Evolutionary conservation across 2,888 invertebrate genomes (phyloP).

Genomic region (Parochlus steinenii): DNA sequence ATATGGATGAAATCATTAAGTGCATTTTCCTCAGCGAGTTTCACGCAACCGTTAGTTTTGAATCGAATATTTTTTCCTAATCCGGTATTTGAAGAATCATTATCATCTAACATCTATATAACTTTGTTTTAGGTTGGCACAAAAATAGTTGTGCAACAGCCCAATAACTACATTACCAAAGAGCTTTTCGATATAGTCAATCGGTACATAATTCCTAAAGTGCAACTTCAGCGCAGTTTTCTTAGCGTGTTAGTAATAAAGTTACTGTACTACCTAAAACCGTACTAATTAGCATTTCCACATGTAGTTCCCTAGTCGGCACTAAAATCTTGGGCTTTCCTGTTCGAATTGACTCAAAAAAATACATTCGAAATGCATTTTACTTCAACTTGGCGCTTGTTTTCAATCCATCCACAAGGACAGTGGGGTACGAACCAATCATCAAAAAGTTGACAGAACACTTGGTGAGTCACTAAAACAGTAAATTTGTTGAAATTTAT

Average conservation of each 20-base stretch:
- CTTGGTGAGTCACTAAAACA: conserved; percentile 35
- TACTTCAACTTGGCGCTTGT: conserved; percentile 76
- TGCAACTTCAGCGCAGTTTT: conserved; percentile 57
- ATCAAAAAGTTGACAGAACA: conserved; percentile 70
- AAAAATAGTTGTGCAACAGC: conserved; percentile 65
- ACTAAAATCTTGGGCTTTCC: conserved; percentile 68
- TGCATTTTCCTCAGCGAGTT: conserved; percentile 67
- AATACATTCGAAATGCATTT: conserved; percentile 64
- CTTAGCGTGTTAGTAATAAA: conserved; percentile 62
- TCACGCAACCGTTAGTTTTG: conserved; percentile 54
- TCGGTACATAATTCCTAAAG: conserved; percentile 71
- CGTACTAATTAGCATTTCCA: no score
- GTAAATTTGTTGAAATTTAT: background rate
- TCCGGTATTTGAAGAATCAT: no score
- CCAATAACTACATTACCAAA: conserved; percentile 60
- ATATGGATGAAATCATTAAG: conserved; percentile 55
- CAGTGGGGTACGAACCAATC: conserved; percentile 62
- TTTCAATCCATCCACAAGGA: conserved; percentile 57
- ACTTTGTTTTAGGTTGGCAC: no score
- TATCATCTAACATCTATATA: no score
- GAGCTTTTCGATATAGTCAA: conserved; percentile 68
- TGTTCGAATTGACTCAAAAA: conserved; percentile 57
- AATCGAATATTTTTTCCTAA: no score
- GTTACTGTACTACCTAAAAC: no score
- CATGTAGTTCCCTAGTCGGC: conserved; percentile 47